Evolutionary conservation across 2,888 invertebrate genomes (phyloP).

Genomic region (Erebia ligea): DNA sequence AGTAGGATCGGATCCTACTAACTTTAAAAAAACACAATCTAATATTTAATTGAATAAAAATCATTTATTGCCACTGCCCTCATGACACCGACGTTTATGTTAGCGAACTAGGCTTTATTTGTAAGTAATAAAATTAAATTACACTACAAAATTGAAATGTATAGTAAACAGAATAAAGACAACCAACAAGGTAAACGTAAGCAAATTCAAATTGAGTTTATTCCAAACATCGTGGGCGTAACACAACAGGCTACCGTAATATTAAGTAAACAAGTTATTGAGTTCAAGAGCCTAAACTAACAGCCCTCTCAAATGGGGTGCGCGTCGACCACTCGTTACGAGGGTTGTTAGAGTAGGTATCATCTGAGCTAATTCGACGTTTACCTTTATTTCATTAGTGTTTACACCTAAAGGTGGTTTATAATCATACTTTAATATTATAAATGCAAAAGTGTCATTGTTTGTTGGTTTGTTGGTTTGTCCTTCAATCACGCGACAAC

Average conservation of each 20-base stretch:
- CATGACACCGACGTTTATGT: too few relatives aligned
- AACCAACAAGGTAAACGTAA: conserved; percentile 26
- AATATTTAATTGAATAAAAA: too few relatives aligned
- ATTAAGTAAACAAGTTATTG: conserved; percentile 33
- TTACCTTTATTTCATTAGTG: conserved; percentile 7
- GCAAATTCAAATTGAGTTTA: conserved; percentile 32
- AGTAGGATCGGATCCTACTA: too few relatives aligned
- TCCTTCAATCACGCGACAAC: too few relatives aligned
- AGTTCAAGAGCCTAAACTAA: conserved; percentile 34
- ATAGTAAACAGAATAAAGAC: neutral
- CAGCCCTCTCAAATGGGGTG: conserved; percentile 30
- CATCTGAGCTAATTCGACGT: conserved; percentile 10
- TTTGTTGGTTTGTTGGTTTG: too few relatives aligned
- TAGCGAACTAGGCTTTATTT: too few relatives aligned
- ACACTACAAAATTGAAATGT: too few relatives aligned
- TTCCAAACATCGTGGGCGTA: conserved; percentile 24
- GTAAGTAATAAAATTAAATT: too few relatives aligned
- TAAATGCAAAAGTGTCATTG: too few relatives aligned
- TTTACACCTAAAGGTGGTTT: neutral
- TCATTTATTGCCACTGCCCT: too few relatives aligned
- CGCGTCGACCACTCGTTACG: conserved; percentile 34
- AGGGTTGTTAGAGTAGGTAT: conserved; percentile 25
- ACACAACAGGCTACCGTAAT: conserved; percentile 24
- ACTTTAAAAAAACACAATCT: too few relatives aligned
- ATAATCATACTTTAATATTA: too few relatives aligned